Base-by-base conservation (phyloP, 2,797 vertebrate species). In the Morus bassanus region DNA sequence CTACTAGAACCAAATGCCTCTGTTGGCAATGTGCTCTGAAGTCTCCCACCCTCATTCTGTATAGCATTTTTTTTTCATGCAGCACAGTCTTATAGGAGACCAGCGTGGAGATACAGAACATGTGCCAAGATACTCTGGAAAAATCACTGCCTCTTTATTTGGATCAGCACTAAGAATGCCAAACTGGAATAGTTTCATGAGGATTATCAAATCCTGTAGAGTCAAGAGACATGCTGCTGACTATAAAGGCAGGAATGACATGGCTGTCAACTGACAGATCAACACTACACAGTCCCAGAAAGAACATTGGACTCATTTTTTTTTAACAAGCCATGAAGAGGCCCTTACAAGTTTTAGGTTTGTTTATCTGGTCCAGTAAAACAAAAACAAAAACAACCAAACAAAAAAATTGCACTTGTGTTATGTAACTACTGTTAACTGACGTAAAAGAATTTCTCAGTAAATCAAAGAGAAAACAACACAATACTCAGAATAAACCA, bases 171-270 rank as follows among this genome's bases (percentile, higher is more conserved):
- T 41, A 54, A 61, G 8, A 35, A 72, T 21, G 6, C 6, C 68
- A 67, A 88, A 72, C 56, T 56, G 25, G 25, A 70, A 48, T 4
- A 51, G 31, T 48, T 77, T 64, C 13, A 33, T 28, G 51, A 81
- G 23, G 27, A 76, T 46, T 19, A 57, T 39, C 37, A 78, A 27
- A 74, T 54, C 45, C 46, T 35, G 13, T 1, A 9, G 25, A 51
- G 22, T 8, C 6, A 41, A 56, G 18, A 77, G 64, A 70, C 37
- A 53, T 0, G 0, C 21, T 51, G n/a, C 59, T 72, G n/a, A 51
- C 18, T 70, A 1, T 8, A 27, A 72, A 22, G 60, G 33, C 69
- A 88, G 74, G 37, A 78, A n/a, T 18, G 39, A 54, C 33, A 37
- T 1, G 6, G 69, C 48, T 21, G 8, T 28, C 45, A 60, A 9